Evolutionary conservation across 2,797 vertebrate species (phyloP), one percentile per base, ranked within the genome.

Genomic region (Momotus momota): DNA sequence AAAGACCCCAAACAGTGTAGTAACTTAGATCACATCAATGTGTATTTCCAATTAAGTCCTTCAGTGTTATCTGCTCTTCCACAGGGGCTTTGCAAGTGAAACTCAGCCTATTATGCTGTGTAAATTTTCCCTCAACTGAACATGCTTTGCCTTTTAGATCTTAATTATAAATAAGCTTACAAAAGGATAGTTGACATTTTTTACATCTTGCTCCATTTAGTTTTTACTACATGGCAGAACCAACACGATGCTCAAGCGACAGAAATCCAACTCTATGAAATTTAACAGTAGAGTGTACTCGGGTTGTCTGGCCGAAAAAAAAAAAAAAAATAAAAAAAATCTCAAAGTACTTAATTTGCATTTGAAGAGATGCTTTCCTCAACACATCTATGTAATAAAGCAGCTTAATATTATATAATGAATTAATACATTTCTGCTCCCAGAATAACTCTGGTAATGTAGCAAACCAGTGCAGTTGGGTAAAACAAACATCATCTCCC

Each of bases 401-500:
- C 22, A 91, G 61, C 38, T 78, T 61, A 71, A 27, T 74, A 78
- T 46, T 60, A 83, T 8, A 52, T 4, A n/a, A 7, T 58, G 49
- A 88, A 75, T 81, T 65, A 81, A 91, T 38, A 12, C 6, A 55
- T 65, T 95, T 95, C 49, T 84, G 62, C 22, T 93, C 70, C 26
- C 46, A 58, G 86, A 81, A 79, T 58, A 93, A 51, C 70, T 80
- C 38, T 38, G 31, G 35, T 35, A 35, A 52, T 31, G 8, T 65
- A 90, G 90, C 46, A 79, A 85, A 60, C 20, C 46, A 62, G 13
- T 48, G 49, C 14, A 18, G 19, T 49, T 41, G 46, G n/a, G 45
- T 38, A 92, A 86, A 93, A 88, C 31, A 25, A 86, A 33, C 4
- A n/a, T 27, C 49, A 83, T 72, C 75, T 91, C 31, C 52, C 48